Conservation (phyloP, 2,797 vertebrate species). For the Sciurus vulgaris region DNA sequence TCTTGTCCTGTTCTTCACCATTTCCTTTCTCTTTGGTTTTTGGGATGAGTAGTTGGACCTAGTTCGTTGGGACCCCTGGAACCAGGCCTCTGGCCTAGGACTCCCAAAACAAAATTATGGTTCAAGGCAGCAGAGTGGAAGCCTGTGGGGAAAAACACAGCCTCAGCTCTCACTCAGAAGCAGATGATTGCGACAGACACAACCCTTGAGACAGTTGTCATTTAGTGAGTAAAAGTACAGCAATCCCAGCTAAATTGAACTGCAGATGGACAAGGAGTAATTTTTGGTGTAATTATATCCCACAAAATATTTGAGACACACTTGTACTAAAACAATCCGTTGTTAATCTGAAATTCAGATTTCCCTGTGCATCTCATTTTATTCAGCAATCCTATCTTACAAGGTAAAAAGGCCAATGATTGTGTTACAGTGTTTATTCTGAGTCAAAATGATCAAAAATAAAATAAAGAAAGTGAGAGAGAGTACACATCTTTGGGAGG, state of each 20-base stretch:
- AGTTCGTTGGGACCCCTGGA: neutral
- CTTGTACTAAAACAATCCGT: neutral
- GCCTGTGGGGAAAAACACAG: neutral
- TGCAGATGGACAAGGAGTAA: neutral
- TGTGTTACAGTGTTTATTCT: neutral
- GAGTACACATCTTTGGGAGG: neutral
- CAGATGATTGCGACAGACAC: neutral
- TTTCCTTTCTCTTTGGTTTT: neutral
- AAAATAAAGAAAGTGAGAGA: slow-evolving; percentile 36
- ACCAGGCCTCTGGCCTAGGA: no score
- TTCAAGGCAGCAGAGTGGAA: neutral
- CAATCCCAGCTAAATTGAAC: slow-evolving; percentile 39
- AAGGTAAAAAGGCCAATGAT: neutral
- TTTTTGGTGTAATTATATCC: neutral
- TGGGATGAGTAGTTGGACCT: neutral
- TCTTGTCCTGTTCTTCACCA: neutral
- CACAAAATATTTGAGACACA: neutral
- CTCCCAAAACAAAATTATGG: neutral
- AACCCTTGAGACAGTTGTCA: neutral
- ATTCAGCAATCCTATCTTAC: neutral
- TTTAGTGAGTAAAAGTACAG: slow-evolving; percentile 49
- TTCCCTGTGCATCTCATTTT: slow-evolving; percentile 28
- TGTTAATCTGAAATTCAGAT: slow-evolving; percentile 43
- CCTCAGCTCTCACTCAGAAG: neutral
- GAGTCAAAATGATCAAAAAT: slow-evolving; percentile 41